Evolutionary conservation across 2,888 invertebrate species (phyloP).

Genomic region (Drosophila aldrichi): DNA sequence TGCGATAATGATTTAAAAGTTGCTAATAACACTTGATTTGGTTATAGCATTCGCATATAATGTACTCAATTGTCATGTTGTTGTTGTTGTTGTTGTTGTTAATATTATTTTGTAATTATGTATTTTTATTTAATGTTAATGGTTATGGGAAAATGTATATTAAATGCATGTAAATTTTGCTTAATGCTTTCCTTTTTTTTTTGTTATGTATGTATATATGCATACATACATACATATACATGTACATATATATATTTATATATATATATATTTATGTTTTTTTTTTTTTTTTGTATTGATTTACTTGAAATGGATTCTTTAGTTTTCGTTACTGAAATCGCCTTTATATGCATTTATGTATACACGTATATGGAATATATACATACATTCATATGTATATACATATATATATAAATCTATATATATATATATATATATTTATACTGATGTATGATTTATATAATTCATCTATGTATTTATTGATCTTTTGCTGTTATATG

Average conservation of each 20-base stretch:
- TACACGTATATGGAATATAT: constrained; percentile 22
- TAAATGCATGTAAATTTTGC: constrained; percentile 76
- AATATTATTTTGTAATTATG: constrained; percentile 38
- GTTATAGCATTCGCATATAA: constrained; percentile 11
- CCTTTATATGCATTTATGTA: constrained; percentile 39
- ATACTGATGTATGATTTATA: constrained; percentile 23
- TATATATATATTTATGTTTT: constrained; percentile 6
- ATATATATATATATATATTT: constrained; percentile 18
- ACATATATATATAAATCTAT: constrained; percentile 11
- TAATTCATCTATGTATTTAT: constrained; percentile 27
- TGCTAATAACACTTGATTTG: constrained; percentile 62
- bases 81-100: constrained; percentile 24
- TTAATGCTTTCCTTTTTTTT: constrained; percentile 44
- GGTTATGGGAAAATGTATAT: constrained; percentile 79
- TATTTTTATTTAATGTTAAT: constrained; percentile 40
- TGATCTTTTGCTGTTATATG: constrained; percentile 28
- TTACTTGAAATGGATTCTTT: constrained; percentile 16
- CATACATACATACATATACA: not conserved
- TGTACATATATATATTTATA: not conserved
- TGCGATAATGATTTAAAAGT: constrained; percentile 74
- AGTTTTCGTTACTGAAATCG: constrained; percentile 44
- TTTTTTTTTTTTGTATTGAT: constrained; percentile 40
- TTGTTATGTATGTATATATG: not conserved
- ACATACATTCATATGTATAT: constrained; percentile 5
- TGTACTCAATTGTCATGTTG: constrained; percentile 28